Conservation (phyloP, 2,797 vertebrate genomes). For the Sebastes melanostomus region DNA sequence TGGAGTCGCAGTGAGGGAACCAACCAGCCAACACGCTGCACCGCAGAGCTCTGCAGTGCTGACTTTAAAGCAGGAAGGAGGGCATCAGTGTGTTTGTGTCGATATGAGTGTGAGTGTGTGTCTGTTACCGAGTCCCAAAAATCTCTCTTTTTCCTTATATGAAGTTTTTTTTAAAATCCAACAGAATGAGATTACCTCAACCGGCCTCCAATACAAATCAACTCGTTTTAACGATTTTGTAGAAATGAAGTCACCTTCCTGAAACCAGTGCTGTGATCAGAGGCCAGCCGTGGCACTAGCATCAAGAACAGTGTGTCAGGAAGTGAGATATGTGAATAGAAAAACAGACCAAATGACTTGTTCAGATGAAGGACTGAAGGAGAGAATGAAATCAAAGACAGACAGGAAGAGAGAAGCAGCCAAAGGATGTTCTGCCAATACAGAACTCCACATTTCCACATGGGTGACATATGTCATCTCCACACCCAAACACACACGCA, state of each 20-base stretch:
- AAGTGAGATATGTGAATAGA: background rate
- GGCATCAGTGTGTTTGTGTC: background rate
- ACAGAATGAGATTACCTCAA: background rate
- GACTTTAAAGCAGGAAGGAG: background rate
- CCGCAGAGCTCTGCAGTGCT: background rate
- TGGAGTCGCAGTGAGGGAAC: background rate
- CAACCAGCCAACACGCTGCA: background rate
- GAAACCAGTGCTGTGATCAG: background rate
- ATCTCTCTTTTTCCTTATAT: background rate
- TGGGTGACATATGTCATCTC: constrained; percentile 19
- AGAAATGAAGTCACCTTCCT: background rate
- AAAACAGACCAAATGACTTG: background rate
- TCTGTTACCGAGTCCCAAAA: background rate
- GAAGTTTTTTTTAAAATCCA: background rate
- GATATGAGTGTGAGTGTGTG: background rate
- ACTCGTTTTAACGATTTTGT: background rate
- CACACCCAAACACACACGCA: background rate
- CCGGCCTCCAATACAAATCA: background rate
- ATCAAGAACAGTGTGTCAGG: background rate
- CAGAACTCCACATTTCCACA: constrained; percentile 28
- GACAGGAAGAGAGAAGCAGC: constrained; percentile 34
- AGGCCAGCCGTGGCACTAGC: background rate
- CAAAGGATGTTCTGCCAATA: constrained; percentile 69
- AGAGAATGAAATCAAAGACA: constrained; percentile 42
- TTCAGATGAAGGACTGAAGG: constrained; percentile 20